Evolutionary conservation across 2,797 vertebrate species (phyloP).

Genomic region (Spatula clypeata): DNA sequence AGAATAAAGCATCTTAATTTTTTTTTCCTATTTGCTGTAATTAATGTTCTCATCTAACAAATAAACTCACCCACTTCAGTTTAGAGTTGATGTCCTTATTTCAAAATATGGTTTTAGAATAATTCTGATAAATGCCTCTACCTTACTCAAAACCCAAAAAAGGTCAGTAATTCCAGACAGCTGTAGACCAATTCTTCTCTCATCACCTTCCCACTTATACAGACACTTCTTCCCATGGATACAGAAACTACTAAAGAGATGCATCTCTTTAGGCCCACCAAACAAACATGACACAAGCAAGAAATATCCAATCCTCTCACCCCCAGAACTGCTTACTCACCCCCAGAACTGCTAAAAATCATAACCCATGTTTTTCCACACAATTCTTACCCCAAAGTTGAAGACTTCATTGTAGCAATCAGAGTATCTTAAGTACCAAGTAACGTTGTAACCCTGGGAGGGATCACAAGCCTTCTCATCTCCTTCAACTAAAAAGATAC

Average conservation of each 20-base stretch:
- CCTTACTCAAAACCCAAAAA: not conserved
- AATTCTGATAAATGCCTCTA: not conserved
- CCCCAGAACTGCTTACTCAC: not conserved
- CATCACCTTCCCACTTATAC: not conserved
- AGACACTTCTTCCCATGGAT: not conserved
- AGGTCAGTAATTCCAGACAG: not conserved
- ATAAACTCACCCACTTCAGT: not conserved
- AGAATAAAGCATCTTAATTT: not conserved
- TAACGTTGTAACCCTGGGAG: constrained; percentile 89
- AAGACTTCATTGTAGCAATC: constrained; percentile 97
- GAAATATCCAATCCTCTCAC: not conserved
- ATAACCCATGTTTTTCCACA: not conserved
- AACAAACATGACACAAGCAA: rapidly evolving
- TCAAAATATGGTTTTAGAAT: not conserved
- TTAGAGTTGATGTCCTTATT: not conserved
- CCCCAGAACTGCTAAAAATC: not conserved
- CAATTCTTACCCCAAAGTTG: constrained; percentile 90
- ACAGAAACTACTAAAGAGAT: not conserved
- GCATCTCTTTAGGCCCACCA: not conserved
- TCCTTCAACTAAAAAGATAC: constrained; percentile 86
- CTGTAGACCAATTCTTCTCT: not conserved
- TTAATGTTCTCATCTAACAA: not conserved
- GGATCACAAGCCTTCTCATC: constrained; percentile 86
- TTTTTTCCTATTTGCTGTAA: not conserved
- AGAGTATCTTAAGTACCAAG: constrained; percentile 95